A percentile compares a stretch with the other conserved stretches of the same genome.
Conservation (phyloP, 1,140 invertebrate species). For the Ceratitis capitata region DNA sequence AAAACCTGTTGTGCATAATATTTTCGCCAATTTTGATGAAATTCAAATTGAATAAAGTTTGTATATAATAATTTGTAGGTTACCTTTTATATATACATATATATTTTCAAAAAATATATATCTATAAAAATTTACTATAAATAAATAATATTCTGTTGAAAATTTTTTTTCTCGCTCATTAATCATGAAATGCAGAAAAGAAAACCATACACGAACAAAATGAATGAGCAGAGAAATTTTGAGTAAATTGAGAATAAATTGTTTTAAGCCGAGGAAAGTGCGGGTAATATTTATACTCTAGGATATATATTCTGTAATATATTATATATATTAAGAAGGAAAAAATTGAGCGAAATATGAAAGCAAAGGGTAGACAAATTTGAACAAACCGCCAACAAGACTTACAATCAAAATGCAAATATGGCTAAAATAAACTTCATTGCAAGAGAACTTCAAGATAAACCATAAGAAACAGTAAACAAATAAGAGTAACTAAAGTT, state of each 20-base stretch:
- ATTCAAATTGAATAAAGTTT: conserved; percentile 26
- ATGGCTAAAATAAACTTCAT: neutral
- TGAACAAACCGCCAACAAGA: neutral
- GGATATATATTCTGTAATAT: conserved; percentile 40
- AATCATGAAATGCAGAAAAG: neutral
- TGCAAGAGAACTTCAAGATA: neutral
- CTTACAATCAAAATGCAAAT: neutral
- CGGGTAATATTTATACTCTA: conserved; percentile 31
- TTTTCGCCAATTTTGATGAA: neutral
- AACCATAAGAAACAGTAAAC: neutral
- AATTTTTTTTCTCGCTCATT: conserved; percentile 33
- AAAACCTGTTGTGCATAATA: neutral
- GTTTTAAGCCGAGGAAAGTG: neutral
- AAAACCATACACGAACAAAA: neutral
- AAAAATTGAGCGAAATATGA: neutral
- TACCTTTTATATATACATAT: conserved; percentile 38
- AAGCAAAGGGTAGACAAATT: neutral
- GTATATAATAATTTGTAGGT: conserved; percentile 38
- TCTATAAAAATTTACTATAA: conserved; percentile 37
- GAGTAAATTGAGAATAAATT: conserved; percentile 23
- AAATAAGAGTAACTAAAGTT: neutral
- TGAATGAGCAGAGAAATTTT: conserved; percentile 11
- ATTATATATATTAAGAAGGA: conserved; percentile 40
- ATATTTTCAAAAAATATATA: conserved; percentile 39
- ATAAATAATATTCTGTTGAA: conserved; percentile 41